Evolutionary conservation across 2,888 invertebrate species (phyloP), one percentile per base, ranked within the genome.

Genomic region (Eilema depressum): DNA sequence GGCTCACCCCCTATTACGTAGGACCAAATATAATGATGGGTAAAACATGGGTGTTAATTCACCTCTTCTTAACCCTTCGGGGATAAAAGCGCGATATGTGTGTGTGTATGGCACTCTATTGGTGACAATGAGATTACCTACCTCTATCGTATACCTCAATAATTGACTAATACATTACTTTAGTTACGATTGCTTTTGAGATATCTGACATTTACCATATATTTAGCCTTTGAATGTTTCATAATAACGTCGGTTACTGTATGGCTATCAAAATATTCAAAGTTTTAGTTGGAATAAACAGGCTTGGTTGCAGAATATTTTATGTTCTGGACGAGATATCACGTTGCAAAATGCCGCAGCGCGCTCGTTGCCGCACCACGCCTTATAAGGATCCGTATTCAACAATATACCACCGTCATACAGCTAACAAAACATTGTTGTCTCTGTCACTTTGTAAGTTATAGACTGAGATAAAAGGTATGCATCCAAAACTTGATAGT

Each of bases 351-450:
- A 84, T 77, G 57, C 80, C 73, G 83, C 79, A 79, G 72, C 74
- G 75, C 69, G 77, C 68, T 73, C 61, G 67, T 66, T 73, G 81
- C 78, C 79, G 77, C 81, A 80, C 79, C 85, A 80, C 77, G 76
- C 86, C 86, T 81, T 82, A 86, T 88, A 89, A 84, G 86, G 89
- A 82, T 75, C 82, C 74, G 83, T 83, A 85, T 86, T 86, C 81
- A 85, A 85, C 77, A 82, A 80, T 82, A 77, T 72, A 77, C 79
- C 74, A 79, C 75, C 59, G 75, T 76, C 74, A 77, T 77, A 68
- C 71, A 78, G 75, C 71, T 75, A 74, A 72, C 74, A 30, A 59
- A 61, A 69, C 59, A 33, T 74, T 71, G 78, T 72, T 73, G 74
- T 81, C 77, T 74, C 75, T 62, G 74, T 83, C 69, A 65, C 69